phyloP scores from a whole-genome alignment of 2,888 invertebrate species.

The Caenorhabditis imperialis region DNA sequence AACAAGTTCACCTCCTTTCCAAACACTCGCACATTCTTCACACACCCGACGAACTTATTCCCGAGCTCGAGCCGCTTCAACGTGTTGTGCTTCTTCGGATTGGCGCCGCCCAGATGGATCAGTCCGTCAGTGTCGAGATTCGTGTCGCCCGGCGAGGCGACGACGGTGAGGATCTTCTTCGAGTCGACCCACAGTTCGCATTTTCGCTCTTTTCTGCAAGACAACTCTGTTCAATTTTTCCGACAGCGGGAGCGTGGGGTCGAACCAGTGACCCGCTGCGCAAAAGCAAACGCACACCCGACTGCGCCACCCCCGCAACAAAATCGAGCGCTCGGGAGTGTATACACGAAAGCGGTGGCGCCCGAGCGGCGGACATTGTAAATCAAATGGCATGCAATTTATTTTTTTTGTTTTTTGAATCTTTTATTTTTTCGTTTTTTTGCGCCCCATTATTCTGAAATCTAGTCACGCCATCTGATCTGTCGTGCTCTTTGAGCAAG shows the following conservation, averaged over 20 bases:
- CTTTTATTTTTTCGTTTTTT: too few relatives aligned
- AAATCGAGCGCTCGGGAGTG: too few relatives aligned
- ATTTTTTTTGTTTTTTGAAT: constrained; percentile 3
- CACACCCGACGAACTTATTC: constrained; percentile 54
- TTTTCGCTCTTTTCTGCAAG: constrained; percentile 58
- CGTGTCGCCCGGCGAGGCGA: constrained; percentile 62
- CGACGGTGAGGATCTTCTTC: constrained; percentile 53
- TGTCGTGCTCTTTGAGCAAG: neutral
- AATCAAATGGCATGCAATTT: constrained; percentile 11
- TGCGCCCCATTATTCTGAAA: too few relatives aligned
- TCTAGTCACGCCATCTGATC: too few relatives aligned
- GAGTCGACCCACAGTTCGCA: constrained; percentile 58
- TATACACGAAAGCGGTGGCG: too few relatives aligned
- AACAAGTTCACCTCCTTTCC: constrained; percentile 39
- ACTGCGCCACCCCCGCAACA: too few relatives aligned
- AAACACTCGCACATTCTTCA: constrained; percentile 45
- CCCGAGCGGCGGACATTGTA: too few relatives aligned
- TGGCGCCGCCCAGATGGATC: constrained; percentile 56
- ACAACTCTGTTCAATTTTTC: too few relatives aligned
- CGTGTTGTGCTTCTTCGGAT: constrained; percentile 34
- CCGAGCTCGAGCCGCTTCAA: constrained; percentile 27
- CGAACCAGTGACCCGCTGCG: too few relatives aligned
- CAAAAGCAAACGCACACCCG: too few relatives aligned
- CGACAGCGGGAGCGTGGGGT: too few relatives aligned
- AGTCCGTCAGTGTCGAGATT: constrained; percentile 64